Evolutionary conservation across 2,888 invertebrate genomes (phyloP).

Genomic region (Zeuzera pyrina): DNA sequence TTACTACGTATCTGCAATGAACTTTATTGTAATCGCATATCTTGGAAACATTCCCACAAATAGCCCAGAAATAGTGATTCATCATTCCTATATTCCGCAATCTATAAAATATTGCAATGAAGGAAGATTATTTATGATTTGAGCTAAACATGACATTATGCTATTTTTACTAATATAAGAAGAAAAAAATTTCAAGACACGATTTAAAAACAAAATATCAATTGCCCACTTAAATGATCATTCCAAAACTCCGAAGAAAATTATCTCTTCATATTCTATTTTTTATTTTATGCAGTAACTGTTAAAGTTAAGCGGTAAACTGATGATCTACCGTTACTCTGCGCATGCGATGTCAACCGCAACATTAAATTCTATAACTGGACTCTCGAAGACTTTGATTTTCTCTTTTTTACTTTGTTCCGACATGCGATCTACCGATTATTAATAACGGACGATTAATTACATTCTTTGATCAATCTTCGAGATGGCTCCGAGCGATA

Average conservation of each 20-base stretch:
- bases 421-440: conserved; percentile 25
- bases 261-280: conserved; percentile 1
- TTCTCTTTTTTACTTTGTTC: conserved; percentile 15
- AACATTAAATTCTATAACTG: conserved; percentile 35
- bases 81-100: no score
- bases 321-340: conserved; percentile 41
- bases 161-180: no score
- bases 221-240: no score
- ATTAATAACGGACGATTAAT: conserved; percentile 48
- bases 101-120: no score
- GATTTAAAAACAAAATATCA: no score
- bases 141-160: no score
- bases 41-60: conserved; percentile 5
- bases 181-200: no score
- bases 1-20: neutral
- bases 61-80: no score
- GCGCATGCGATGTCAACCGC: conserved; percentile 53
- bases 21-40: conserved; percentile 13
- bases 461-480: conserved; percentile 45
- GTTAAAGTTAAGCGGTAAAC: conserved; percentile 41
- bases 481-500: conserved; percentile 39
- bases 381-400: conserved; percentile 17
- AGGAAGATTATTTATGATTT: no score
- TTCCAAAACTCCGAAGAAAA: no score
- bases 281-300: conserved; percentile 24